Conservation (phyloP, 2,888 invertebrate species). For the Miltochrista miniata region DNA sequence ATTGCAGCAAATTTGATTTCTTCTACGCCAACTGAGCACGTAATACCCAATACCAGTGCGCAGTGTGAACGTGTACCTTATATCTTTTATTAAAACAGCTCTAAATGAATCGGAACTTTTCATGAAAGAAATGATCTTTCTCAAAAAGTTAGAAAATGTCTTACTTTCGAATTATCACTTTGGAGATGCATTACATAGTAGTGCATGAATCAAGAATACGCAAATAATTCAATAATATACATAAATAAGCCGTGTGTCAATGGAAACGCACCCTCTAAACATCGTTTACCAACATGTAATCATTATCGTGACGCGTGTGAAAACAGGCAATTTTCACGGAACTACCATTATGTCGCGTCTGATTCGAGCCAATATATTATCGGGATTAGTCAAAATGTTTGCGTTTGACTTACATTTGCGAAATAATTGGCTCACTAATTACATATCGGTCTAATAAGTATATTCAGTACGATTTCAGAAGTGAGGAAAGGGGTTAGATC, state of each 20-base stretch:
- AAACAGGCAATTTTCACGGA: constrained; percentile 68
- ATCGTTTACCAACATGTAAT: constrained; percentile 57
- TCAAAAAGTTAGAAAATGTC: too few species aligned
- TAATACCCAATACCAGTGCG: too few species aligned
- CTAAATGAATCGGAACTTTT: too few species aligned
- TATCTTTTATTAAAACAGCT: too few species aligned
- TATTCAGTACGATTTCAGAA: background rate
- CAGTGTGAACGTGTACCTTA: too few species aligned
- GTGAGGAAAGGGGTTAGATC: constrained; percentile 1
- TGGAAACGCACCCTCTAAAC: constrained; percentile 41
- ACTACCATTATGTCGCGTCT: constrained; percentile 29
- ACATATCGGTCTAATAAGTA: constrained; percentile 16
- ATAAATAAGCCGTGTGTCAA: constrained; percentile 29
- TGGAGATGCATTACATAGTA: too few species aligned
- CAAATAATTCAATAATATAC: too few species aligned
- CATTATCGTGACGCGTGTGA: constrained; percentile 64
- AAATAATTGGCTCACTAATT: constrained; percentile 34
- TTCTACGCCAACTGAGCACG: too few species aligned
- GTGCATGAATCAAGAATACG: too few species aligned
- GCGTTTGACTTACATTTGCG: constrained; percentile 35
- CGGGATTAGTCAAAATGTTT: constrained; percentile 27
- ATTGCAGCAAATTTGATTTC: too few species aligned
- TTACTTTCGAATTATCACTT: too few species aligned
- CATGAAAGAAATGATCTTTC: too few species aligned
- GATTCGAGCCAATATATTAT: constrained; percentile 28